Evolutionary conservation across 1,140 invertebrate species (phyloP).

Genomic region (Mesaphorura yosii): DNA sequence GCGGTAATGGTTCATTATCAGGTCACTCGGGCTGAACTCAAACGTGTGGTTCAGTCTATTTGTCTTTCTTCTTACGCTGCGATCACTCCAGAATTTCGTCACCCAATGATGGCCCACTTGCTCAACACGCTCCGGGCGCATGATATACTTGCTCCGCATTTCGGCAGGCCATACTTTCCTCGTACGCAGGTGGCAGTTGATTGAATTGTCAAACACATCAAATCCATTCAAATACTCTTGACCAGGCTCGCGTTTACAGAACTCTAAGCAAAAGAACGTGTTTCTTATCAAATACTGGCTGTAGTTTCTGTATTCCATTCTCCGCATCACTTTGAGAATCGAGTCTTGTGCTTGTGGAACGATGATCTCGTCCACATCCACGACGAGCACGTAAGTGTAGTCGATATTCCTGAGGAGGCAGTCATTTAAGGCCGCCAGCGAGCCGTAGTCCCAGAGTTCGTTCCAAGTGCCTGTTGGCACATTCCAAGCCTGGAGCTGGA

Average conservation of each 20-base stretch:
- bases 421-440: constrained; percentile 78
- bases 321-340: neutral
- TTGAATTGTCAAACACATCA: constrained; percentile 21
- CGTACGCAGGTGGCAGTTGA: constrained; percentile 18
- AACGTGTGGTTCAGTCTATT: neutral
- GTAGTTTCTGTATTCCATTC: neutral
- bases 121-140: constrained; percentile 12
- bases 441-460: constrained; percentile 30
- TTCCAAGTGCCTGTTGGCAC: constrained; percentile 27
- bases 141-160: constrained; percentile 21
- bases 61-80: neutral
- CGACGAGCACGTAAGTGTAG: constrained; percentile 63
- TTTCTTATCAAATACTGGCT: constrained; percentile 20
- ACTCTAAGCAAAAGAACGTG: constrained; percentile 28
- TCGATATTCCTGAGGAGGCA: constrained; percentile 84
- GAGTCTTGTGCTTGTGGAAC: constrained; percentile 48
- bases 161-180: constrained; percentile 22
- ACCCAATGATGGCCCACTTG: constrained; percentile 25
- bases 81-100: constrained; percentile 11
- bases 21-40: neutral
- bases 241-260: constrained; percentile 4
- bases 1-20: constrained; percentile 23
- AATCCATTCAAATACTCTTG: neutral
- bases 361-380: constrained; percentile 84
- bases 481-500: constrained; percentile 20